Evolutionary conservation across 2,113 vertebrate species (phyloP), one percentile per base, ranked within the genome.

Genomic region (Pachypanchax playfairii): DNA sequence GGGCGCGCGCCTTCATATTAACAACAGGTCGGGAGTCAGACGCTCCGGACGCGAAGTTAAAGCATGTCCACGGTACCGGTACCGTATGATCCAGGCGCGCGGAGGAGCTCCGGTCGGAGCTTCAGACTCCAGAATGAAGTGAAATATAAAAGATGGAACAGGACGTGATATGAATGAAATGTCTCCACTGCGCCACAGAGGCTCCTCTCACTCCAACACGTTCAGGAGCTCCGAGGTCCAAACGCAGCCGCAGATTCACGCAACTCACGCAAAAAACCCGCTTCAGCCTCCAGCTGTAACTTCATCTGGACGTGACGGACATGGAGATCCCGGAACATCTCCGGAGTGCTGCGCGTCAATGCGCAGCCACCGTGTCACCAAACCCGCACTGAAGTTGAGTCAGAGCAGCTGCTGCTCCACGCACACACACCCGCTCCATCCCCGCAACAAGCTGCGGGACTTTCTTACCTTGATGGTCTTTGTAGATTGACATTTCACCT

Each of bases 401-500:
- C 42, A 17, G 5, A 17, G 38, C 52, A 1, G 35, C 71, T 26
- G 49, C 42, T 13, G 65, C 55, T 25, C 75, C 70, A 1, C 18
- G 1, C 4, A 12, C 29, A 1, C 4, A 14, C 41, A 25, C 35
- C 14, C 4, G 5, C 39, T 20, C n/a, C n/a, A 42, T 2, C 38
- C n/a, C n/a, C n/a, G n/a, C n/a, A n/a, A 14, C 11, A 25, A 0
- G 18, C 4, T 6, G 11, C 4, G 11, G 0, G 15, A 29, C 7
- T 2, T 20, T 61, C 89, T 81, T 92, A 95, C 94, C 94, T 95
- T 95, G 80, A 94, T 92, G 42, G 81, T 56, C 70, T 94, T 93
- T 0, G 93, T 79, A 24, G 94, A 85, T 62, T 94, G 93, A 78
- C 93, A 94, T 79, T 93, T 93, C 53, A 94, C 93, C 43, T 96